These are phyloP conservation scores for Morus bassanus DNA, from an alignment of 2,797 vertebrate species.

Conservation along the genomic window DNA sequence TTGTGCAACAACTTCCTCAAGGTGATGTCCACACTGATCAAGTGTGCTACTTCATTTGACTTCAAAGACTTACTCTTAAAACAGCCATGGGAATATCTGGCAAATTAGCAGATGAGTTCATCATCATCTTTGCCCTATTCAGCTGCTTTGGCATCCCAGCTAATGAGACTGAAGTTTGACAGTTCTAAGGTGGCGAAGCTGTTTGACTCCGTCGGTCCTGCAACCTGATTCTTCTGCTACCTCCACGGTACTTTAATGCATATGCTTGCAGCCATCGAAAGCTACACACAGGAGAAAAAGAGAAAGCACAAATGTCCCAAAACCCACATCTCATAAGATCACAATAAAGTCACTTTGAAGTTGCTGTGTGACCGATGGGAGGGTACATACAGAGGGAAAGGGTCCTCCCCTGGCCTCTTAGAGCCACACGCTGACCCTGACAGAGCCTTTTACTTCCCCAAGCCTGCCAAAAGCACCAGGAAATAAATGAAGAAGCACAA, in stretches of 20 bases:
- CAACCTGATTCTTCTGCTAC: not conserved
- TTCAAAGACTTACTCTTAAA: not conserved
- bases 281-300: not conserved
- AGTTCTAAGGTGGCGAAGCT: not conserved
- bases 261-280: not conserved
- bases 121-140: not conserved
- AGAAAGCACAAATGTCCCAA: not conserved
- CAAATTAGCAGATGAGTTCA: not conserved
- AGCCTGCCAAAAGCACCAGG: not conserved
- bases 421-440: not conserved
- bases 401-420: not conserved
- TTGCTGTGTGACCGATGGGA: not conserved
- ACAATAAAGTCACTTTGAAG: not conserved
- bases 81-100: not conserved
- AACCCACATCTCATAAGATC: not conserved
- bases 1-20: not conserved
- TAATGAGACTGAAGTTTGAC: fast-evolving
- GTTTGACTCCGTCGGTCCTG: not conserved
- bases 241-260: fast-evolving
- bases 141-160: not conserved
- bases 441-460: not conserved
- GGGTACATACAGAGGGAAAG: not conserved
- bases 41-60: not conserved
- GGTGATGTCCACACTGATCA: not conserved
- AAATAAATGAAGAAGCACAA: not conserved